Evolutionary conservation across 2,113 vertebrate genomes (phyloP).

Genomic region (Odocoileus hemionus): DNA sequence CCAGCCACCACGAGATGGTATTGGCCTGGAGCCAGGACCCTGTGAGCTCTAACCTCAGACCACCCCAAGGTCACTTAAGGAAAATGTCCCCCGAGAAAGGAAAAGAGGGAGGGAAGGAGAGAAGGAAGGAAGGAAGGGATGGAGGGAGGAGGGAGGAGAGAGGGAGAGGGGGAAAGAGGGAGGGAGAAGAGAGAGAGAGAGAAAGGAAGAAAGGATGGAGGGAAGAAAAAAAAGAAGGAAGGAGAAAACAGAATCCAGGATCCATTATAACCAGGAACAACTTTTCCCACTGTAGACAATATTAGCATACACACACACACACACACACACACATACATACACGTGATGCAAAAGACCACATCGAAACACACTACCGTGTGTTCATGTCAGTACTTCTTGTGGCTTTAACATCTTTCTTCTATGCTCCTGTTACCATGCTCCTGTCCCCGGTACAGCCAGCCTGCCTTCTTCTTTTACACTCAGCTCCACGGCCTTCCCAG

Average conservation of each 20-base stretch:
- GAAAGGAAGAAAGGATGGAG: not conserved
- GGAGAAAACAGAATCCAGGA: not conserved
- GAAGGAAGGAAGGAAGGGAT: not conserved
- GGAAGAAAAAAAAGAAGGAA: not conserved
- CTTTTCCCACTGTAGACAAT: not conserved
- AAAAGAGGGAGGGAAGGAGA: too few relatives aligned
- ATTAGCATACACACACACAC: too few relatives aligned
- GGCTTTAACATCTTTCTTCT: not conserved
- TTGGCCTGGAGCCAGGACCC: not conserved
- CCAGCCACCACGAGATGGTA: rapidly evolving
- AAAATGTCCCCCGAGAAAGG: not conserved
- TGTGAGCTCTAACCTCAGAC: rapidly evolving
- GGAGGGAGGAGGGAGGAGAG: rapidly evolving
- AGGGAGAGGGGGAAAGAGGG: rapidly evolving
- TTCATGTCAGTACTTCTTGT: not conserved
- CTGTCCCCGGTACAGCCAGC: not conserved
- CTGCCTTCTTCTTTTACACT: not conserved
- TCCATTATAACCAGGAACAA: not conserved
- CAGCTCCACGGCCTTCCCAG: not conserved
- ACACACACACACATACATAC: not conserved
- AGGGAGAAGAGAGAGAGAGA: not conserved
- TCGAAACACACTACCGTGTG: rapidly evolving
- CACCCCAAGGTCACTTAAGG: not conserved
- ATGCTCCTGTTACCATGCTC: rapidly evolving
- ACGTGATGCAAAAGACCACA: not conserved